Conservation (phyloP, 2,797 vertebrate genomes). For the Champsocephalus esox region DNA sequence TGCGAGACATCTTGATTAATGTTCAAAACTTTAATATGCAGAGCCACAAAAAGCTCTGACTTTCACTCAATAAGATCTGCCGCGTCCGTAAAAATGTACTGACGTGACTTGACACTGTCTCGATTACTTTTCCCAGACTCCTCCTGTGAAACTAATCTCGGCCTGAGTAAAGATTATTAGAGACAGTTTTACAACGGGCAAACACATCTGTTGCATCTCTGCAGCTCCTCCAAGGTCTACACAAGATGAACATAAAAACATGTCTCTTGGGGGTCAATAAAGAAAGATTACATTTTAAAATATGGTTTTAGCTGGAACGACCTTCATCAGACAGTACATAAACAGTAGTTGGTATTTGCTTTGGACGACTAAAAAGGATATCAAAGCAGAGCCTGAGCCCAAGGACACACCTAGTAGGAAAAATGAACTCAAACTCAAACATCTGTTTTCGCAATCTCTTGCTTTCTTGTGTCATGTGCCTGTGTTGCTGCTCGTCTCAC, state of each 20-base stretch:
- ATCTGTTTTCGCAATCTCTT: background rate
- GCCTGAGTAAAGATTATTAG: slow-evolving; percentile 35
- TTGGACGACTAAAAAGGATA: background rate
- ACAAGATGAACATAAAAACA: background rate
- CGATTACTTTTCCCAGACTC: slow-evolving; percentile 54
- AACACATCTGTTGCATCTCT: background rate
- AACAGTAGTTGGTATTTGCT: background rate
- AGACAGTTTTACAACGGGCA: slow-evolving; percentile 21
- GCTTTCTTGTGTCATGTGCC: slow-evolving; percentile 35
- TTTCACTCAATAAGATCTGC: slow-evolving; percentile 9
- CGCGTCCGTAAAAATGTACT: slow-evolving; percentile 11
- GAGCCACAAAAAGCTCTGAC: slow-evolving; percentile 6
- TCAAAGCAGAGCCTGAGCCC: background rate
- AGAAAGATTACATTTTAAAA: background rate
- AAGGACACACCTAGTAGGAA: slow-evolving; percentile 12
- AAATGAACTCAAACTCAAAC: slow-evolving; percentile 17
- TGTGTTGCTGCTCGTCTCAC: slow-evolving; percentile 35
- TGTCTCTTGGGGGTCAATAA: background rate
- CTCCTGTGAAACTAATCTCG: slow-evolving; percentile 44
- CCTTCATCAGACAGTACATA: slow-evolving; percentile 1
- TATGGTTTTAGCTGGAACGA: background rate
- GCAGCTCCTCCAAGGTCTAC: background rate
- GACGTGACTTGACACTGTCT: slow-evolving; percentile 28
- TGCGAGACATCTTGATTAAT: slow-evolving; percentile 8
- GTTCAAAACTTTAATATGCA: slow-evolving; percentile 14